Base-by-base conservation (phyloP, 30 jellyfish, hydroid and myxozoan genomes). In the Mastigias papua region DNA sequence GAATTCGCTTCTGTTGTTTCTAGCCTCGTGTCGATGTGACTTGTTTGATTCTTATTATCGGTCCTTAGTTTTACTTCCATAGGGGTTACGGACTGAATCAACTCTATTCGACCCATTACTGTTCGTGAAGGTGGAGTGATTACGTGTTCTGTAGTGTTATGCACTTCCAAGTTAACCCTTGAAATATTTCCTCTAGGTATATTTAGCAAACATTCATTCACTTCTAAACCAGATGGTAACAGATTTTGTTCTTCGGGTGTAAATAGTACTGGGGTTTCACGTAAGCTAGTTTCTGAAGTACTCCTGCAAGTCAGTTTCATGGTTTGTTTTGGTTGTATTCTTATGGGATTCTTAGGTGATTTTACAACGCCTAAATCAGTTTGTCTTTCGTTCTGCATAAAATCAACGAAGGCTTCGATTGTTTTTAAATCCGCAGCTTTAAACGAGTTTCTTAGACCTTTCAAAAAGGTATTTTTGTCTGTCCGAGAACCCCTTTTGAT, bases 311-410 rank as follows among this genome's bases (percentile, higher is more conserved):
- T 26, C 48, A 80, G 72, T 80, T 80, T 80, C 32, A 80, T 46
- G 30, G 51, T 61, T 63, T 80, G 82, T 62, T 80, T 80, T 80
- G 90, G 81, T 34, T 34, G 82, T 33, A 80, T 49, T 80, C 80
- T 33, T n/a, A 80, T 62, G 37, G 48, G 65, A 35, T 61, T 26
- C 75, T 63, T 80, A 42, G 90, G 90, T 20, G 90, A 33, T 27
- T 80, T 80, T 80, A 80, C 75, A 42, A 48, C 28, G 30, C 80
- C 90, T 15, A 80, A 48, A 62, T 48, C 46, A 27, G 63, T 62
- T 23, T 80, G 82, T 80, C 67, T 80, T 33, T 62, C 82, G 30
- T 48, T 46, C 51, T 27, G 32, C 78, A 80, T 61, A 19, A 34
- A 29, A 57, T 61, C 29, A 15, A 80, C 34, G 48, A 80, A 33